Base-by-base conservation (phyloP, 92 coral and sea anemone species). In the Desmophyllum pertusum region DNA sequence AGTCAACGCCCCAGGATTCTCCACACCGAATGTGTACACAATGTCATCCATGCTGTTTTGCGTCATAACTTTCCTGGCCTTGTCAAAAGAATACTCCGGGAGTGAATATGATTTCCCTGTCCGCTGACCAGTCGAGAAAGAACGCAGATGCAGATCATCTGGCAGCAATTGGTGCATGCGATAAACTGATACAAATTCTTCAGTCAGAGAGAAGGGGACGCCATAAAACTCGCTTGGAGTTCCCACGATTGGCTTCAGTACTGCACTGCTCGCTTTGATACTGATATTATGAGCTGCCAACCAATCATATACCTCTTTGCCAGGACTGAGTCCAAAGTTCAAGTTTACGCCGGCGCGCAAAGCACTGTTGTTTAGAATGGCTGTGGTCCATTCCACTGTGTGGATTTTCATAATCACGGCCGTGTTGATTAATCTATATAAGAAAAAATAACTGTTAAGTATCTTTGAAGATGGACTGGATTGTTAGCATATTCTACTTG, bases 361-460 rank as follows among this genome's bases (percentile, higher is more conserved):
- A 14, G 95, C 95, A 40, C 88, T 84, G 83, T 89, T 84, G 90
- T 91, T 94, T 33, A 94, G 73, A 53, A 94, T 89, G 23, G 98
- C 98, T 23, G 98, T 93, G 13, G 95, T 94, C 95, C 98, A 94
- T 70, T 94, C 98, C 18, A 94, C 75, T 0, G 98, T 89, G 90
- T 94, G 98, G 30, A 94, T 94, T 78, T 94, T 94, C 87, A 77
- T 83, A 69, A 90, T 81, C 25, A 77, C 85, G 11, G 98, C 98
- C 41, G 88, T 75, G 79, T 94, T 94, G 85, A 94, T 89, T 33
- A 94, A 85, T 55, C 98, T 91, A 66, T 10, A 62, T 10, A 40
- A 21, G 11, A 21, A 50, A 36, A 14, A 52, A 5, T 0, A 59
- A 33, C 17, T 59, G 65, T 17, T 59, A 27, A 23, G 5, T n/a